These are phyloP conservation scores for Scaptomyza cyrtandrae DNA, from an alignment of 2,888 invertebrate genomes.

Conservation along the genomic window DNA sequence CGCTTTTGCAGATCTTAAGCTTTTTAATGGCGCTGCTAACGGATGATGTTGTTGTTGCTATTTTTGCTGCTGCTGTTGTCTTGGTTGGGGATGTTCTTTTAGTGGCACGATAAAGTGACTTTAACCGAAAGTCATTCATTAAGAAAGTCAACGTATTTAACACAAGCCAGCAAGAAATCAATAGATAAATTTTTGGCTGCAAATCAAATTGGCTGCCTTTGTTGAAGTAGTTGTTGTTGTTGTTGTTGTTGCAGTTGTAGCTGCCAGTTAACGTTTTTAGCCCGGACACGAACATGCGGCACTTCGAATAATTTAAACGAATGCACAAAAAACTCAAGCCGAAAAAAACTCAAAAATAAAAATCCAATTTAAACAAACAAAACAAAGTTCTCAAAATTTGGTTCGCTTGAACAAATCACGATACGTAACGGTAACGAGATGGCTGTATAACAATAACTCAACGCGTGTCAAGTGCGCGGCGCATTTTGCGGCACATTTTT, in stretches of 20 bases:
- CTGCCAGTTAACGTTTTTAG: conserved; percentile 58
- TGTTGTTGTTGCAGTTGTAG: conserved; percentile 55
- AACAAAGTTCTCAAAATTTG: conserved; percentile 11
- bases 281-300: conserved; percentile 84
- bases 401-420: conserved; percentile 21
- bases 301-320: conserved; percentile 40
- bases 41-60: conserved; percentile 38
- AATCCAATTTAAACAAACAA: conserved; percentile 22
- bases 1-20: conserved; percentile 20
- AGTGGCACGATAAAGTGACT: conserved; percentile 73
- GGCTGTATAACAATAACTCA: conserved; percentile 43
- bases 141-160: conserved; percentile 82
- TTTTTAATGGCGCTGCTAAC: conserved; percentile 43
- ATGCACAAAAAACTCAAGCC: conserved; percentile 20
- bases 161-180: conserved; percentile 71
- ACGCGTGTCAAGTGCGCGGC: conserved; percentile 81
- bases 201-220: conserved; percentile 37
- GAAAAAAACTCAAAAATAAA: conserved; percentile 21
- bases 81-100: conserved; percentile 52
- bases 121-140: conserved; percentile 84
- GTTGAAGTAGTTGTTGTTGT: conserved; percentile 22
- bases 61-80: conserved; percentile 40
- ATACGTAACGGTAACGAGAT: conserved; percentile 7
- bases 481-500: conserved; percentile 58
- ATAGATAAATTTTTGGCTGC: conserved; percentile 55